Percentiles rank a stretch among this genome's conserved stretches.
Conservation (phyloP, 2,113 vertebrate genomes). For the Dasyprocta punctata region DNA sequence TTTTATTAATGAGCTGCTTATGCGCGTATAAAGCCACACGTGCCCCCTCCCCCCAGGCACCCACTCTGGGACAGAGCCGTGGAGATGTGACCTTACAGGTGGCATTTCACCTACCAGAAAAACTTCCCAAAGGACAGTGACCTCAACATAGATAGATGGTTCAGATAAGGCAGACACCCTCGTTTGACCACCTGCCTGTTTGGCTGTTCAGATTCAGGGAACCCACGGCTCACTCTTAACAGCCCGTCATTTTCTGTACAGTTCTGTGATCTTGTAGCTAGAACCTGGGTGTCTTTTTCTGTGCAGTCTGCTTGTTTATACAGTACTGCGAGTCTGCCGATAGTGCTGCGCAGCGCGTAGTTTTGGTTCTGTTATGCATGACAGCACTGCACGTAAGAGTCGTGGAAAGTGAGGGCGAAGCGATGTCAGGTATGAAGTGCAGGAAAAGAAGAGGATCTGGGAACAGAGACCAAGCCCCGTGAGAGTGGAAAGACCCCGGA, state of each 20-base stretch:
- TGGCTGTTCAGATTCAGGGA: too few relatives aligned
- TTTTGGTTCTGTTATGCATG: not conserved
- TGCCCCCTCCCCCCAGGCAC: not conserved
- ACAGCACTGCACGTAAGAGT: not conserved
- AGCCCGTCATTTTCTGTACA: too few relatives aligned
- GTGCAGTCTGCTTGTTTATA: too few relatives aligned
- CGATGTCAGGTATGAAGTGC: not conserved
- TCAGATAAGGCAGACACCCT: not conserved
- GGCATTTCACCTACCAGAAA: not conserved
- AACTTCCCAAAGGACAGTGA: not conserved
- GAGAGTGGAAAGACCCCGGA: not conserved
- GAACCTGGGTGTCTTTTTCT: too few relatives aligned
- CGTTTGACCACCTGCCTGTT: not conserved
- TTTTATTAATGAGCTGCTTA: too few relatives aligned
- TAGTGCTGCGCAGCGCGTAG: not conserved
- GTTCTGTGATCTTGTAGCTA: too few relatives aligned
- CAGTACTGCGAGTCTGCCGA: not conserved
- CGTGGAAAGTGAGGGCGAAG: not conserved
- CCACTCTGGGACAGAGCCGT: not conserved
- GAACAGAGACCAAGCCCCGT: not conserved
- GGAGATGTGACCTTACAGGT: not conserved
- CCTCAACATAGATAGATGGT: not conserved
- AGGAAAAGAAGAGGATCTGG: not conserved
- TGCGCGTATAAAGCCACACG: not conserved
- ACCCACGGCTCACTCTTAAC: too few relatives aligned